Evolutionary conservation across 2,113 vertebrate genomes (phyloP).

Genomic region (Scortum barcoo): DNA sequence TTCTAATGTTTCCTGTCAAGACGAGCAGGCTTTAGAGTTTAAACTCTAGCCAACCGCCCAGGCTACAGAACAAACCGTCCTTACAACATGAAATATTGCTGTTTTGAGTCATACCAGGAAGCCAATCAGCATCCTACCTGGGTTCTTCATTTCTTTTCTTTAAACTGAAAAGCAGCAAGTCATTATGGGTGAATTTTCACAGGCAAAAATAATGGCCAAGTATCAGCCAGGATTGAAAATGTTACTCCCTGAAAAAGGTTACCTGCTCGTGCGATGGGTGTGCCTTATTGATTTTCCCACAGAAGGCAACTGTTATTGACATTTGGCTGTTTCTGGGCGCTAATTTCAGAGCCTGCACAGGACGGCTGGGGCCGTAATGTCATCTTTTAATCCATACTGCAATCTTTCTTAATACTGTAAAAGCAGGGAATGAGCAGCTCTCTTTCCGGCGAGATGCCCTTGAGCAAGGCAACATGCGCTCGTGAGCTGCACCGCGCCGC

Average conservation of each 20-base stretch:
- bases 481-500: neutral
- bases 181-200: slow-evolving; percentile 13
- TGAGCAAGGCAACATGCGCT: slow-evolving; percentile 1
- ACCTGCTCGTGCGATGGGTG: slow-evolving; percentile 19
- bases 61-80: neutral
- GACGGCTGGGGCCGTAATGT: slow-evolving; percentile 3
- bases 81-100: neutral
- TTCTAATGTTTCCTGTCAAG: neutral
- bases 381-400: slow-evolving; percentile 15
- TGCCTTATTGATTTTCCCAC: slow-evolving; percentile 40
- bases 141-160: neutral
- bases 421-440: slow-evolving; percentile 15
- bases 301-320: slow-evolving; percentile 42
- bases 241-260: slow-evolving; percentile 46
- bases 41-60: neutral
- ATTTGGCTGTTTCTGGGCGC: slow-evolving; percentile 16
- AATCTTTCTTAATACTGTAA: slow-evolving; percentile 18
- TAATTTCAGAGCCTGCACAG: slow-evolving; percentile 17
- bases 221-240: slow-evolving; percentile 10
- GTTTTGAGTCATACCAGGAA: slow-evolving; percentile 1
- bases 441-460: slow-evolving; percentile 6
- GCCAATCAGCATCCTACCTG: neutral
- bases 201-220: slow-evolving; percentile 3
- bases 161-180: slow-evolving; percentile 22
- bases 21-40: neutral